Conservation (phyloP, 1,140 invertebrate species). For the Pygmarrhopalites habei region DNA sequence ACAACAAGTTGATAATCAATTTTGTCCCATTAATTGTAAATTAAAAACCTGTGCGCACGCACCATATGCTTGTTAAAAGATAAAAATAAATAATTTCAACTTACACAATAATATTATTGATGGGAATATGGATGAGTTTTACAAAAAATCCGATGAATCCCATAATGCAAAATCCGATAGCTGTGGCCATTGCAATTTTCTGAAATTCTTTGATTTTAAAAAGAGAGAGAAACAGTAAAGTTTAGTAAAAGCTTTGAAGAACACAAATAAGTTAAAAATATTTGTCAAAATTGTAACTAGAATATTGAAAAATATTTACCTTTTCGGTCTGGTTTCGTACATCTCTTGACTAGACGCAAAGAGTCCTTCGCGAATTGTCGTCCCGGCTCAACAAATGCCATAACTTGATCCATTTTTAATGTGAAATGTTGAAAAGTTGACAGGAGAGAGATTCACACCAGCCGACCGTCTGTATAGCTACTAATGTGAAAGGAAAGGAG, state of each 20-base stretch:
- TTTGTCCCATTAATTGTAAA: too few relatives aligned
- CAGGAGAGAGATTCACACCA: neutral
- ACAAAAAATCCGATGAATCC: constrained; percentile 99
- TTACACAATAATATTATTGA: constrained; percentile 99
- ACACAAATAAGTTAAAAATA: too few relatives aligned
- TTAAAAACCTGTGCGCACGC: neutral
- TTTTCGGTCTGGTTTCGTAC: constrained; percentile 98
- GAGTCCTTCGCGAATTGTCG: constrained; percentile 97
- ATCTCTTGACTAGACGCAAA: constrained; percentile 92
- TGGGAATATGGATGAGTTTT: constrained; percentile 99
- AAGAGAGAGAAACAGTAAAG: too few relatives aligned
- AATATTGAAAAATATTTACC: too few relatives aligned
- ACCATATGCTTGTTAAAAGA: neutral
- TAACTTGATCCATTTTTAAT: constrained; percentile 87
- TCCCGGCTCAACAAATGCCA: constrained; percentile 87
- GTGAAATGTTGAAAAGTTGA: neutral
- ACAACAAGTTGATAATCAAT: too few relatives aligned
- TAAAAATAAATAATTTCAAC: too few relatives aligned
- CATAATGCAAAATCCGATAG: constrained; percentile 99
- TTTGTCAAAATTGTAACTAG: too few relatives aligned
- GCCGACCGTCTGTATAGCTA: neutral
- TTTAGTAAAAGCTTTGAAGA: too few relatives aligned
- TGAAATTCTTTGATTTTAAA: constrained; percentile 81
- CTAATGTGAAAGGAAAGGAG: too few relatives aligned
- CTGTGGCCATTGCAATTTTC: constrained; percentile 98